Evolutionary conservation across 37 sponge, comb jelly and placozoan species (phyloP).

Genomic region (Lycopodina hypogea): DNA sequence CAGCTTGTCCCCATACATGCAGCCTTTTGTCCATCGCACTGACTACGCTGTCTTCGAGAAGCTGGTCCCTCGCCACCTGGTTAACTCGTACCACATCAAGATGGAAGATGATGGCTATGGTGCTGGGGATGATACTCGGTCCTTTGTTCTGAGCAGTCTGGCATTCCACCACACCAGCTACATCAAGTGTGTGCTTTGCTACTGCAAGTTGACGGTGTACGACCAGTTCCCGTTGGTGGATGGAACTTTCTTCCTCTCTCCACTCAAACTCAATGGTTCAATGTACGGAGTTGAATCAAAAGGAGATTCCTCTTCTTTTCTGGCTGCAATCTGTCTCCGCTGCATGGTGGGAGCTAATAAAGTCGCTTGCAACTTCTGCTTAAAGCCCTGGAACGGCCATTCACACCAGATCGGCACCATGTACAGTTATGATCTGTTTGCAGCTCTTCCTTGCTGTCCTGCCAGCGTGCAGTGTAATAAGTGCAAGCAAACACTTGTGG

Average conservation of each 20-base stretch:
- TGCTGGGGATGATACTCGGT: slow-evolving; percentile 83
- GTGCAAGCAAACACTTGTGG: slow-evolving; percentile 69
- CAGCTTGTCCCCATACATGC: slow-evolving; percentile 47
- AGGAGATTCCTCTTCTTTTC: slow-evolving; percentile 52
- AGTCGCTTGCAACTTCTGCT: slow-evolving; percentile 73
- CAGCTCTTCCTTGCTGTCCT: slow-evolving; percentile 82
- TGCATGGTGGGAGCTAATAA: slow-evolving; percentile 75
- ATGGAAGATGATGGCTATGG: slow-evolving; percentile 93
- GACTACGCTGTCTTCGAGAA: slow-evolving; percentile 70
- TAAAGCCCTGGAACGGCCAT: slow-evolving; percentile 74
- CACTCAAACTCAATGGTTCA: slow-evolving; percentile 34
- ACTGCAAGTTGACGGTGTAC: slow-evolving; percentile 67
- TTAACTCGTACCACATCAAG: slow-evolving; percentile 91
- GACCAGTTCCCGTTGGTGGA: slow-evolving; percentile 89
- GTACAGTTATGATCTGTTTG: slow-evolving; percentile 91
- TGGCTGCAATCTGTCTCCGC: slow-evolving; percentile 78
- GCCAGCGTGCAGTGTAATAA: slow-evolving; percentile 63
- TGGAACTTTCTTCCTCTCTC: slow-evolving; percentile 86
- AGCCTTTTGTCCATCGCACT: slow-evolving; percentile 72
- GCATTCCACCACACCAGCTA: slow-evolving; percentile 63
- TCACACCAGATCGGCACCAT: slow-evolving; percentile 88
- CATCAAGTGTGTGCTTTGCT: slow-evolving; percentile 83
- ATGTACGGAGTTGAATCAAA: slow-evolving; percentile 70
- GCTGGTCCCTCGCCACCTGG: slow-evolving; percentile 64
- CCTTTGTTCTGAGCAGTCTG: slow-evolving; percentile 76